phyloP scores from a whole-genome alignment of 2,113 vertebrate species.

The Burhinus bistriatus region DNA sequence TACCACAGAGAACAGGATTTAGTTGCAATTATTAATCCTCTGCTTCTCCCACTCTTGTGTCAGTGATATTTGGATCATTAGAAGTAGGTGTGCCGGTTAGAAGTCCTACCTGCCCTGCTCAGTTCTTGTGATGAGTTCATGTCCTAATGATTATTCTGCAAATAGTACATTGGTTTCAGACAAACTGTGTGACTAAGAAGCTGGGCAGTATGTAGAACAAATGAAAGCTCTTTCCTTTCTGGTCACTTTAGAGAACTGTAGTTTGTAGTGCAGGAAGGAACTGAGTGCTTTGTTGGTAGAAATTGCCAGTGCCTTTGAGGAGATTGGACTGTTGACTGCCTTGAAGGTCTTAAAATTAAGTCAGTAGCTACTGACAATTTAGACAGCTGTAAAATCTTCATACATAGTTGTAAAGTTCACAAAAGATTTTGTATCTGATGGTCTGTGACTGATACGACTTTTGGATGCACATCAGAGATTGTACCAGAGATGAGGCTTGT shows the following conservation, averaged over 20 bases:
- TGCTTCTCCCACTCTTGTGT: neutral
- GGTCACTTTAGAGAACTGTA: neutral
- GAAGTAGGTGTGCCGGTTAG: neutral
- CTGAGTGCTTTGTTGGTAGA: neutral
- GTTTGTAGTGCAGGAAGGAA: neutral
- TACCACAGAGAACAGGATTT: neutral
- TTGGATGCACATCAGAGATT: neutral
- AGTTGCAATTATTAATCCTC: neutral
- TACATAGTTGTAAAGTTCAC: neutral
- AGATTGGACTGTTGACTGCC: neutral
- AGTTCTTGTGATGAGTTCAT: neutral
- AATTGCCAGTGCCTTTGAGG: neutral
- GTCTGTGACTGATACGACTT: neutral
- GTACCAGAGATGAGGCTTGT: neutral
- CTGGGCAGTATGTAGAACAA: neutral
- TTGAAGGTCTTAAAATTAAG: neutral
- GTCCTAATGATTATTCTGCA: neutral
- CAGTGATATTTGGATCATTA: neutral
- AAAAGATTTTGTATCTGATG: neutral
- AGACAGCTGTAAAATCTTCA: neutral
- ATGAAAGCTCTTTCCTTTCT: neutral
- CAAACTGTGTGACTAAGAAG: neutral
- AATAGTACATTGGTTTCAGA: neutral
- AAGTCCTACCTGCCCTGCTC: neutral
- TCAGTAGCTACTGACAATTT: neutral